A percentile compares a stretch with the other conserved stretches of the same genome.
phyloP scores from a whole-genome alignment of 2,888 invertebrate species.

The Ryuthela nishihirai region DNA sequence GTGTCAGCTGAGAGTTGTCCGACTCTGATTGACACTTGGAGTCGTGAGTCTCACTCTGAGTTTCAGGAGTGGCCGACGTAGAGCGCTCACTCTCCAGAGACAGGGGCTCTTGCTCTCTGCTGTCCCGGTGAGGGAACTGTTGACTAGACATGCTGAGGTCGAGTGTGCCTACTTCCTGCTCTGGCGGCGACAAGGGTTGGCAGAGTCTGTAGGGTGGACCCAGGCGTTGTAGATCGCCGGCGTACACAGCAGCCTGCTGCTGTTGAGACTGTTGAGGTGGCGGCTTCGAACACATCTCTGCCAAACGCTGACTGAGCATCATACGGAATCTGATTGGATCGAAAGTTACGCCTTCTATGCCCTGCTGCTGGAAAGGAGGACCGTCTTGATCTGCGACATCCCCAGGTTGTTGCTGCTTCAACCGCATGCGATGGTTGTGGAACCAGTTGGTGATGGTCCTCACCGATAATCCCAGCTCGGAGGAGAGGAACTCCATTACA shows the following conservation, averaged over 20 bases:
- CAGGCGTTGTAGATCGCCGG: neutral
- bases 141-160: conserved; percentile 62
- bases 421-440: conserved; percentile 98
- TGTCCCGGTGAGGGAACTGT: conserved; percentile 25
- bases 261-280: conserved; percentile 6
- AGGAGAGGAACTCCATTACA: conserved; percentile 91
- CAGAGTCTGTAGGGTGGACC: conserved; percentile 24
- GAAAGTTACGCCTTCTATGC: conserved; percentile 54
- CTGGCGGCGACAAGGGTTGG: conserved; percentile 22
- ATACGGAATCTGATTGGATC: conserved; percentile 89
- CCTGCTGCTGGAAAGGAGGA: too few relatives aligned
- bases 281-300: conserved; percentile 56
- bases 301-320: conserved; percentile 78
- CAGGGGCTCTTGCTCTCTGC: conserved; percentile 12
- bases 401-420: conserved; percentile 64
- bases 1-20: neutral
- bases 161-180: conserved; percentile 51
- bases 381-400: neutral
- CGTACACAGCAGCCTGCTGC: neutral
- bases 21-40: too few relatives aligned
- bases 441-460: conserved; percentile 99
- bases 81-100: conserved; percentile 15
- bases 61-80: conserved; percentile 9
- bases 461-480: conserved; percentile 83
- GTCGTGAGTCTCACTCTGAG: too few relatives aligned